Percentiles rank a stretch among this genome's conserved stretches.
phyloP scores from a whole-genome alignment of 1,140 invertebrate species.

The Drosophila azteca region DNA sequence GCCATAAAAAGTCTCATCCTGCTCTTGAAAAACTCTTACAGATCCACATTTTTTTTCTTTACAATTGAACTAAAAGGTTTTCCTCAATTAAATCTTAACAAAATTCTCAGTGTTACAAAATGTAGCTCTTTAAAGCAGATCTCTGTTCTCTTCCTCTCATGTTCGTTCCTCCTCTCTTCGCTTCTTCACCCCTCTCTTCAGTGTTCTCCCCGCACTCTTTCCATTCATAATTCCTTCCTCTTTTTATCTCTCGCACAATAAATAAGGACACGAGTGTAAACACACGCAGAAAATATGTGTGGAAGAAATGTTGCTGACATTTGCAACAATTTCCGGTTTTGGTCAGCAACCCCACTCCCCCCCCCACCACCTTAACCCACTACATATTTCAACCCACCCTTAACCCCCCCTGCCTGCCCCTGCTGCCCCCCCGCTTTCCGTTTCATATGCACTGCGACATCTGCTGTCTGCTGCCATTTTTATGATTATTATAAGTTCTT shows the following conservation, averaged over 20 bases:
- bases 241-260: conserved; percentile 47
- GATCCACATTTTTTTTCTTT: no score
- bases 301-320: conserved; percentile 72
- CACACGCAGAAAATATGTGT: conserved; percentile 44
- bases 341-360: no score
- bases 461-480: conserved; percentile 56
- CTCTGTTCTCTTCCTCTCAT: no score
- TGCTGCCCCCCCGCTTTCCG: conserved; percentile 11
- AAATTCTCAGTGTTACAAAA: background rate
- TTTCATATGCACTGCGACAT: conserved; percentile 50
- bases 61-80: conserved; percentile 1
- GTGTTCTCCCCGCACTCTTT: background rate
- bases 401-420: background rate
- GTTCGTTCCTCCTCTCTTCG: background rate
- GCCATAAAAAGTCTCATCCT: background rate
- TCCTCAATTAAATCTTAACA: no score
- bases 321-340: conserved; percentile 77
- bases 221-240: conserved; percentile 6
- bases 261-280: conserved; percentile 58
- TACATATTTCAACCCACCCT: background rate
- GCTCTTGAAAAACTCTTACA: no score
- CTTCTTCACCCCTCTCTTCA: conserved; percentile 22
- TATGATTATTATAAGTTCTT: conserved; percentile 75
- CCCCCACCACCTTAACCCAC: conserved; percentile 9
- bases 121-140: no score